phyloP scores from a whole-genome alignment of 2,888 invertebrate species.

The Dioctria linearis region DNA sequence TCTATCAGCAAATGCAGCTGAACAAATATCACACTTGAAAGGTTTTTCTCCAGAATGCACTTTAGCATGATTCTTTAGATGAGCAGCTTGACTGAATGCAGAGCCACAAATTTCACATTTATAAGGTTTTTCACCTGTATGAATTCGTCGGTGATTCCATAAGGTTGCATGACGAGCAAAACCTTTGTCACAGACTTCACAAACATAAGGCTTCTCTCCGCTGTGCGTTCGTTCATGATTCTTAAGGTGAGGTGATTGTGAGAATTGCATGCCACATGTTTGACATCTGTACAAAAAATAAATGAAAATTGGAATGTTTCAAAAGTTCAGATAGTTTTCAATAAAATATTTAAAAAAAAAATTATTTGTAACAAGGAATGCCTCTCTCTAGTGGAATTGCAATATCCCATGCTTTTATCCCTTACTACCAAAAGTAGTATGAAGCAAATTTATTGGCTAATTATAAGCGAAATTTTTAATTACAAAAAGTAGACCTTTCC shows the following conservation, averaged over 20 bases:
- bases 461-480: no score
- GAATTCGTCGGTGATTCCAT: constrained; percentile 91
- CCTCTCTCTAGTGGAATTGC: no score
- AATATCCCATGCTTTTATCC: no score
- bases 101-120: constrained; percentile 91
- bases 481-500: no score
- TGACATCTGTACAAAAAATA: constrained; percentile 75
- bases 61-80: constrained; percentile 90
- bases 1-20: constrained; percentile 89
- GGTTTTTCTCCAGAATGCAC: constrained; percentile 87
- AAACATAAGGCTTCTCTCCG: constrained; percentile 89
- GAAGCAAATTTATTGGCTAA: no score
- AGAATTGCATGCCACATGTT: constrained; percentile 92
- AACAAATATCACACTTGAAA: constrained; percentile 86
- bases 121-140: constrained; percentile 78
- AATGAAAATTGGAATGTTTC: not conserved
- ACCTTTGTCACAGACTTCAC: constrained; percentile 90
- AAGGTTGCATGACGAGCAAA: constrained; percentile 90
- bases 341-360: no score
- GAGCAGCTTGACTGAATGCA: constrained; percentile 91
- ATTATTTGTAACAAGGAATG: no score
- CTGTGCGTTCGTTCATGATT: constrained; percentile 92
- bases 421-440: no score
- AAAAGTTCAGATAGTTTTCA: no score
- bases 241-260: constrained; percentile 89